Evolutionary conservation across 2,797 vertebrate genomes (phyloP).

Genomic region (Chelon labrosus): DNA sequence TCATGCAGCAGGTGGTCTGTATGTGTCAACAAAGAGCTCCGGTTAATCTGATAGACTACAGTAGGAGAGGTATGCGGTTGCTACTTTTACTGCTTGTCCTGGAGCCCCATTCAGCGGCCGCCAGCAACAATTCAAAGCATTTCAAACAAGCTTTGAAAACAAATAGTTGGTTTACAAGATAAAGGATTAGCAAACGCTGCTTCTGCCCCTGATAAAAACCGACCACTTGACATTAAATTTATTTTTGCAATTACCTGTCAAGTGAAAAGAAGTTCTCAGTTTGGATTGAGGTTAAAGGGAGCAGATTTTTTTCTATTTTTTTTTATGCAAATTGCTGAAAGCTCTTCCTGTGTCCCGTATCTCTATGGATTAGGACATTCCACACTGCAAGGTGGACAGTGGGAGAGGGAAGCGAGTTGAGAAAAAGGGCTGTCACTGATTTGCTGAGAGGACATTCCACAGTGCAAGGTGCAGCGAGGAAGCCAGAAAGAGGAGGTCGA

Average conservation of each 20-base stretch:
- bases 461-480: constrained; percentile 78
- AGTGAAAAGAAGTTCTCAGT: constrained; percentile 5
- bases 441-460: constrained; percentile 76
- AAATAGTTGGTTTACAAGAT: constrained; percentile 36
- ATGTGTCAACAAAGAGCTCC: constrained; percentile 67
- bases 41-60: constrained; percentile 66
- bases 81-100: constrained; percentile 43
- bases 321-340: constrained; percentile 51
- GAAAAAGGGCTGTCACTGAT: constrained; percentile 60
- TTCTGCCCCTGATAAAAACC: not conserved
- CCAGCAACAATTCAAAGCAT: constrained; percentile 43
- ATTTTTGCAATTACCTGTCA: constrained; percentile 21
- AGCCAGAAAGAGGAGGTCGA: constrained; percentile 32
- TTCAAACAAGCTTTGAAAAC: constrained; percentile 38
- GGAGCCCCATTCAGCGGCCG: constrained; percentile 26
- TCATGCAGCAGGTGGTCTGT: constrained; percentile 78
- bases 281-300: not conserved
- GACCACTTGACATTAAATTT: not conserved
- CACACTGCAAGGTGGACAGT: constrained; percentile 73
- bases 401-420: constrained; percentile 47
- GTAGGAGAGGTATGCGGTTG: constrained; percentile 48
- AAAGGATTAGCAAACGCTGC: constrained; percentile 14
- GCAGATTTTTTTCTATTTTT: constrained; percentile 11
- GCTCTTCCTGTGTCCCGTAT: constrained; percentile 52
- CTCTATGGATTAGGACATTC: constrained; percentile 75